A percentile compares a stretch with the other conserved stretches of the same genome.
Conservation (phyloP, 2,888 invertebrate species). For the Apantesis nais region DNA sequence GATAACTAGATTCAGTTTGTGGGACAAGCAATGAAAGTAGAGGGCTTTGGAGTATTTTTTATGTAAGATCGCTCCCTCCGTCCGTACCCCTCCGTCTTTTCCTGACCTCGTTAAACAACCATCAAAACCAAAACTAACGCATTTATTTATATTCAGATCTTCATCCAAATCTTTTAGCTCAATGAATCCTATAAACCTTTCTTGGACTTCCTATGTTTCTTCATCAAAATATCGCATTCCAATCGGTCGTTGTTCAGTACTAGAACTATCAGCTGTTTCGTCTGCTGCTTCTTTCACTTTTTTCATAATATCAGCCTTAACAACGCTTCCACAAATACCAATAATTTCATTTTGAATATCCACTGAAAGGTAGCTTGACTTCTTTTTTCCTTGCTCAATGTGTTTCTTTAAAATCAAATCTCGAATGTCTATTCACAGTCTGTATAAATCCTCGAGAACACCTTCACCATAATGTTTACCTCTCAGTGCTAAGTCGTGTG, state of each 20-base stretch:
- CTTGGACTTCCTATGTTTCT: too few relatives aligned
- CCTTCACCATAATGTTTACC: constrained; percentile 9
- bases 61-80: not conserved
- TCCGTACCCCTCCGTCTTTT: too few relatives aligned
- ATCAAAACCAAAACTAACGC: not conserved
- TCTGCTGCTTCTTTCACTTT: not conserved
- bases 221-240: constrained; percentile 5
- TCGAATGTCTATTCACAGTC: not conserved
- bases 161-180: constrained; percentile 4
- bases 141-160: not conserved
- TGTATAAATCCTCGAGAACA: constrained; percentile 3
- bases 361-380: constrained; percentile 1
- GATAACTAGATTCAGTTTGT: too few relatives aligned
- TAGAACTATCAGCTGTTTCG: too few relatives aligned
- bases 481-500: constrained; percentile 6
- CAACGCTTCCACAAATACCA: too few relatives aligned
- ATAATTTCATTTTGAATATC: not conserved
- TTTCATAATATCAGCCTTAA: not conserved
- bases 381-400: constrained; percentile 9
- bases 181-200: too few relatives aligned
- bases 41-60: not conserved
- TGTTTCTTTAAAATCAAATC: constrained; percentile 10
- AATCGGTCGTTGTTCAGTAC: not conserved
- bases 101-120: too few relatives aligned
- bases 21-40: too few relatives aligned